Conservation (phyloP, 2,888 invertebrate species). For the Amblyteles armatorius region DNA sequence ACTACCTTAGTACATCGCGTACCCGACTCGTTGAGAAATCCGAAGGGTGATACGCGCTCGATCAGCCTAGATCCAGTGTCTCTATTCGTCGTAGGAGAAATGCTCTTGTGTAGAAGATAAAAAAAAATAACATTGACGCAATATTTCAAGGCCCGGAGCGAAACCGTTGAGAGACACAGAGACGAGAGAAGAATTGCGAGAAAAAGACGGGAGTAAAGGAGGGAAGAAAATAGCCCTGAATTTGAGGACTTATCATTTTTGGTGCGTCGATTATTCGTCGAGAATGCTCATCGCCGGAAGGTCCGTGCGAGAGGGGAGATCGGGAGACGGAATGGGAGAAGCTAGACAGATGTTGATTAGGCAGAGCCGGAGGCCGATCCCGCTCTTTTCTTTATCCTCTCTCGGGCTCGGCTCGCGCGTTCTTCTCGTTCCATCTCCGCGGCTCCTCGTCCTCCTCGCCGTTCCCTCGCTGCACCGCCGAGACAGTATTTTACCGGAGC, state of each 20-base stretch:
- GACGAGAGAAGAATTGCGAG: constrained; percentile 40
- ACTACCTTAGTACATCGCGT: constrained; percentile 75
- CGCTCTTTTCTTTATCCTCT: constrained; percentile 66
- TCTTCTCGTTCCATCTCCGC: constrained; percentile 49
- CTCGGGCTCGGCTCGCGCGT: constrained; percentile 58
- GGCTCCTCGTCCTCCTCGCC: constrained; percentile 50
- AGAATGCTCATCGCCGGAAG: constrained; percentile 67
- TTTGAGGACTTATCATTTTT: constrained; percentile 59
- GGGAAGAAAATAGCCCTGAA: background rate
- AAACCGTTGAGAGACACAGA: background rate
- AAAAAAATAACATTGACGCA: background rate
- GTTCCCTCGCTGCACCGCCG: constrained; percentile 46
- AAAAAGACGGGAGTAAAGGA: constrained; percentile 34
- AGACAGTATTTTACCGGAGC: constrained; percentile 64
- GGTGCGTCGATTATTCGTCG: constrained; percentile 66
- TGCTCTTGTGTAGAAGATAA: background rate
- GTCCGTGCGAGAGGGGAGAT: constrained; percentile 43
- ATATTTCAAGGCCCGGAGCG: background rate
- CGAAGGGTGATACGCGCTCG: background rate
- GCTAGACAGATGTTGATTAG: constrained; percentile 82
- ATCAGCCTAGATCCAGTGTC: background rate
- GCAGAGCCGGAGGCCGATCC: constrained; percentile 74
- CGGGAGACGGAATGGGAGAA: constrained; percentile 67
- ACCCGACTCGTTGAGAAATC: constrained; percentile 68
- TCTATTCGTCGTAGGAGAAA: background rate